Evolutionary conservation across 2,888 invertebrate genomes (phyloP).

Genomic region (Lysandra bellargus): DNA sequence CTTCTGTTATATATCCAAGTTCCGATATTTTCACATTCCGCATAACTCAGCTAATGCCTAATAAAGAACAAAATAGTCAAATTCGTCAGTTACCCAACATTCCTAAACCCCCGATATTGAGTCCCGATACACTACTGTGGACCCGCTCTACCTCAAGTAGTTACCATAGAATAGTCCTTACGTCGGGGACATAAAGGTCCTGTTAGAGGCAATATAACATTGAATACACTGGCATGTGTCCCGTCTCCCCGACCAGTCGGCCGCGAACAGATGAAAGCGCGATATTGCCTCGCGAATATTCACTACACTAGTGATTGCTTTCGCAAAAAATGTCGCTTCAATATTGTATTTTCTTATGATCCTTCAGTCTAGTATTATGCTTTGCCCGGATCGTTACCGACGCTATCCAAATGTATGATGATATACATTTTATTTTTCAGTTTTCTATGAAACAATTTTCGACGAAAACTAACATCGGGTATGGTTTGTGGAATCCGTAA

Average conservation of each 20-base stretch:
- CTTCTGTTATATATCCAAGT: background rate
- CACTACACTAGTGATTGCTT: background rate
- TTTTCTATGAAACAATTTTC: too few species aligned
- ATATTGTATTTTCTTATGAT: background rate
- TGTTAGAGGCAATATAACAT: background rate
- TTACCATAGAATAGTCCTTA: background rate
- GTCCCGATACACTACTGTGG: background rate
- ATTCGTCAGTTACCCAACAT: background rate
- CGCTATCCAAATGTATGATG: too few species aligned
- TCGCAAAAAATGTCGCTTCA: background rate
- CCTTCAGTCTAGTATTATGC: background rate
- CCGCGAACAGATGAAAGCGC: slow-evolving; percentile 15
- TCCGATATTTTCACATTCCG: background rate
- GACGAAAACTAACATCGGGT: too few species aligned
- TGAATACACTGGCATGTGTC: background rate
- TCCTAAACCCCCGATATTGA: background rate
- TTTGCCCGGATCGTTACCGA: too few species aligned
- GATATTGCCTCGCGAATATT: slow-evolving; percentile 7
- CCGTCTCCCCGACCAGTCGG: background rate
- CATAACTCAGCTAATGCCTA: background rate
- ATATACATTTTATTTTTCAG: too few species aligned
- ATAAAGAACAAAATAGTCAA: background rate
- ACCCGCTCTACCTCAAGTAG: too few species aligned
- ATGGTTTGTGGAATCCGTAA: too few species aligned
- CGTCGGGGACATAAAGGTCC: background rate